Evolutionary conservation across 2,113 vertebrate genomes (phyloP).

Genomic region (Stegostoma tigrinum): DNA sequence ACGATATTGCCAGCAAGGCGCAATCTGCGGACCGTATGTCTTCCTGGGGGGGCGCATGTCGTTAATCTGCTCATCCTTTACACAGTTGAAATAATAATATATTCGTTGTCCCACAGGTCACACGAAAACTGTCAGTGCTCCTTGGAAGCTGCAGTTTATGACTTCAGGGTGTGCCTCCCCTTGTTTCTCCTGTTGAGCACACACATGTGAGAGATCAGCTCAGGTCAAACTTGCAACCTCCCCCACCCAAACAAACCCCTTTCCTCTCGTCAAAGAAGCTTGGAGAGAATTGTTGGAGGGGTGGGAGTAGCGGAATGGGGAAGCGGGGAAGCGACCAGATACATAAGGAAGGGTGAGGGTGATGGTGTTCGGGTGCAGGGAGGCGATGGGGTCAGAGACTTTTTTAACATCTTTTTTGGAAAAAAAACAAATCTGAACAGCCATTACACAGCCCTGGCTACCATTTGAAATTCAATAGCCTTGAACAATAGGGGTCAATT

Average conservation of each 20-base stretch:
- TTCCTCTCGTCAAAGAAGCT: not conserved
- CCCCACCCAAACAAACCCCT: not conserved
- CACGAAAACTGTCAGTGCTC: constrained; percentile 52
- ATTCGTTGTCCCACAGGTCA: constrained; percentile 59
- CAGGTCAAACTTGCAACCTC: constrained; percentile 31
- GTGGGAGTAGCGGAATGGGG: not conserved
- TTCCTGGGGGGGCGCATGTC: not conserved
- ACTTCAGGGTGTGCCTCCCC: constrained; percentile 34
- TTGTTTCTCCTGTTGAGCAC: constrained; percentile 37
- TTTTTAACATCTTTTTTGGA: not conserved
- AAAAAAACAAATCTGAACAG: not conserved
- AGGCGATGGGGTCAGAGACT: not conserved
- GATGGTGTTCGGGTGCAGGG: no score
- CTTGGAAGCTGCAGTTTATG: constrained; percentile 40
- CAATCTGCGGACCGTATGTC: constrained; percentile 34
- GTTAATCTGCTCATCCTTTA: constrained; percentile 34
- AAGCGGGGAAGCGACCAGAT: constrained; percentile 17
- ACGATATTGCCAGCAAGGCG: not conserved
- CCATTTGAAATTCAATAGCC: not conserved
- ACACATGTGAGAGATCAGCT: constrained; percentile 52
- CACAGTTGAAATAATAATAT: constrained; percentile 37
- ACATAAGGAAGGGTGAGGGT: not conserved
- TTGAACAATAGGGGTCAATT: not conserved
- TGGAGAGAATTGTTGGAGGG: not conserved
- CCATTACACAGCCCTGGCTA: not conserved